Percentiles rank a stretch among this genome's conserved stretches.
Conservation (phyloP, 2,113 vertebrate species). For the Morone saxatilis region DNA sequence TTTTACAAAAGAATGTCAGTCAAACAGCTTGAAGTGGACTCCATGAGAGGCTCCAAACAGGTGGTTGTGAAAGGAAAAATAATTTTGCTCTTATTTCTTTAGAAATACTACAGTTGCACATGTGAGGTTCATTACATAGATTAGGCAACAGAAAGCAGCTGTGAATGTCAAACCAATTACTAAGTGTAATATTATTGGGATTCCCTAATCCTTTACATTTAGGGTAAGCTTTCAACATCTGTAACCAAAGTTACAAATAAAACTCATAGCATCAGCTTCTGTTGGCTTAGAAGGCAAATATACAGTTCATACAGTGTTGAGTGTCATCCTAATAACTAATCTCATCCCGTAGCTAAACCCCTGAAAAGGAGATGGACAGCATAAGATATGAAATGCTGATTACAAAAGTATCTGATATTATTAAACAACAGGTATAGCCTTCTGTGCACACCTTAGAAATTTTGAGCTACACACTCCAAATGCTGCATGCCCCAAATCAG, state of each 20-base stretch:
- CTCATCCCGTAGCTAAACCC: not conserved
- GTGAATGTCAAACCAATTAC: not conserved
- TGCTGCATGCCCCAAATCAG: not conserved
- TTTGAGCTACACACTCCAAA: not conserved
- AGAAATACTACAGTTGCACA: not conserved
- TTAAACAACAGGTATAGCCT: conserved; percentile 8
- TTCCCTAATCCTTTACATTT: not conserved
- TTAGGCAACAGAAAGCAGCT: too few relatives aligned
- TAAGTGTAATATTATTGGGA: not conserved
- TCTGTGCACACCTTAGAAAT: not conserved
- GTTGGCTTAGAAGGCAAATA: not conserved
- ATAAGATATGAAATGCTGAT: not conserved
- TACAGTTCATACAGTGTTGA: not conserved
- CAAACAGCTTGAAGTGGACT: conserved; percentile 1
- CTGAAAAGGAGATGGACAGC: not conserved
- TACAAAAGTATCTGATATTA: not conserved
- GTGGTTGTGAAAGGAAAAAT: not conserved
- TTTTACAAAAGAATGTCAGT: conserved; percentile 6
- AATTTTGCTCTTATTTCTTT: conserved; percentile 4
- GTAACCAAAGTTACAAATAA: not conserved
- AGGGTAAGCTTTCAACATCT: not conserved
- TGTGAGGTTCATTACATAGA: too few relatives aligned
- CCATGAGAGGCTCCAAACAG: not conserved
- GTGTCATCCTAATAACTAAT: not conserved
- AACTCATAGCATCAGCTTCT: not conserved